Conservation (phyloP, 2,113 vertebrate species). For the Neolamprologus falcicula region DNA sequence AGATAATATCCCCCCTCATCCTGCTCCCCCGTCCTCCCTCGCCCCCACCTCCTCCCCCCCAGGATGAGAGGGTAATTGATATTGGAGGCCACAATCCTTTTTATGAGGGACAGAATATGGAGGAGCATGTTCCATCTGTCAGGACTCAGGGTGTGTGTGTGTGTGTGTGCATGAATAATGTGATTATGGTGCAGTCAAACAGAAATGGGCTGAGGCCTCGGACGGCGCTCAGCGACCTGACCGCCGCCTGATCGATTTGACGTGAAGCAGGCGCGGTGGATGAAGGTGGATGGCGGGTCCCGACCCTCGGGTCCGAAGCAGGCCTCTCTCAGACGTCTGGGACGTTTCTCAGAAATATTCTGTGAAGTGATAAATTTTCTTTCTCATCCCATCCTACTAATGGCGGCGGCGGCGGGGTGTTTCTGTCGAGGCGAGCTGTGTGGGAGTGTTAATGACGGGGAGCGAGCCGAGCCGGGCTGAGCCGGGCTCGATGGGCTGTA, state of each 20-base stretch:
- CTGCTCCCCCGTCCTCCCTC: not conserved
- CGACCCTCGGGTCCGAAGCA: not conserved
- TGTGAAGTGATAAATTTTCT: not conserved
- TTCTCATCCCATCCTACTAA: not conserved
- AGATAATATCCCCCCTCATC: constrained; percentile 4
- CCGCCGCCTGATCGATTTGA: not conserved
- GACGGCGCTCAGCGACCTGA: not conserved
- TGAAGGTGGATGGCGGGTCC: not conserved
- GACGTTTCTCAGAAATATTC: not conserved
- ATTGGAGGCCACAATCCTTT: constrained; percentile 44
- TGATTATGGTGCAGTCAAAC: not conserved
- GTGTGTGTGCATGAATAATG: not conserved
- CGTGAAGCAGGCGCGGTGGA: not conserved
- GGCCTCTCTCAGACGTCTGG: not conserved
- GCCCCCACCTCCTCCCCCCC: not conserved
- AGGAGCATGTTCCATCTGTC: constrained; percentile 61
- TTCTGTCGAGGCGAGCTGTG: not conserved
- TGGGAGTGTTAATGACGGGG: constrained; percentile 25
- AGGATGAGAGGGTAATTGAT: constrained; percentile 58
- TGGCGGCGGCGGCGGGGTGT: not conserved
- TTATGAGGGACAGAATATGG: constrained; percentile 59
- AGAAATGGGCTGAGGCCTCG: not conserved
- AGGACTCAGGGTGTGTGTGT: not conserved
- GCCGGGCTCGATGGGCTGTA: constrained; percentile 35
- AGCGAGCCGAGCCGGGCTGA: constrained; percentile 22